These are phyloP conservation scores for Pecten maximus DNA, from an alignment of 2,888 invertebrate genomes.

Conservation along the genomic window DNA sequence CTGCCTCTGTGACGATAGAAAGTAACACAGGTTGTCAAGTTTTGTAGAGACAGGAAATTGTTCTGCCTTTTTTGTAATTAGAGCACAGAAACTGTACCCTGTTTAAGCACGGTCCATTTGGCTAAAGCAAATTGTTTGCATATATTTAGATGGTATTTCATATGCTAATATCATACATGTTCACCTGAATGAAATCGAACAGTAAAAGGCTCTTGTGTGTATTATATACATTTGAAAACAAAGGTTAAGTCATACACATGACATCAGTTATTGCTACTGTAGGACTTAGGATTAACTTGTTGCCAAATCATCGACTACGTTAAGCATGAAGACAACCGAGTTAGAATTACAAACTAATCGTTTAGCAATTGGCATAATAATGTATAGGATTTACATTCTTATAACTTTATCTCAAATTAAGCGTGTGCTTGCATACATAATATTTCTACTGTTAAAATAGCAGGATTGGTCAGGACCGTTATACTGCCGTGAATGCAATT, in stretches of 20 bases:
- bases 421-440: background rate
- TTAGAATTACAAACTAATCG: background rate
- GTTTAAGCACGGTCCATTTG: background rate
- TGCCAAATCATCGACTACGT: background rate
- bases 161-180: background rate
- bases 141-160: background rate
- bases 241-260: background rate
- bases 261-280: background rate
- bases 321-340: background rate
- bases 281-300: background rate
- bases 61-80: conserved; percentile 20
- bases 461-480: background rate
- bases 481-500: background rate
- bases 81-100: background rate
- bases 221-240: background rate
- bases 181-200: background rate
- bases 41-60: conserved; percentile 22
- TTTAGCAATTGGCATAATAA: background rate
- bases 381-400: background rate
- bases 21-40: background rate
- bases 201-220: background rate
- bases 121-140: background rate
- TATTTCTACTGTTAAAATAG: background rate
- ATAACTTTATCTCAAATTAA: background rate
- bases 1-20: background rate